phyloP scores from a whole-genome alignment of 2,797 vertebrate genomes.

The Liparis tanakae region DNA sequence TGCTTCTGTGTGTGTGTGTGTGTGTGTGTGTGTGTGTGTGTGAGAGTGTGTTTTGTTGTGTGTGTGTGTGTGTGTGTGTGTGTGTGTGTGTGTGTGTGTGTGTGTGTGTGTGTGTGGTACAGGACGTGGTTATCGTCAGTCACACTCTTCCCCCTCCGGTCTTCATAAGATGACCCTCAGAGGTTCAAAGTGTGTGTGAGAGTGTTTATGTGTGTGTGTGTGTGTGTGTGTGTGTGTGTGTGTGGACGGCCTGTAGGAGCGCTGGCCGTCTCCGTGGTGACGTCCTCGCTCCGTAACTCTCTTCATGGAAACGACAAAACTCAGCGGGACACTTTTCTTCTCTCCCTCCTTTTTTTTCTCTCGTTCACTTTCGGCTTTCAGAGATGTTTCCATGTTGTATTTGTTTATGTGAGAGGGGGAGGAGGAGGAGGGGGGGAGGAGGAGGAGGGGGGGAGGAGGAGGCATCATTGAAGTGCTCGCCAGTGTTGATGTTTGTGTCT shows the following conservation, averaged over 20 bases:
- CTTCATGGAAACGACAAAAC: conserved; percentile 45
- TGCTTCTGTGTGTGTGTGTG: conserved; percentile 6
- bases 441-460: conserved; percentile 52
- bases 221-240: no score
- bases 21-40: conserved; percentile 22
- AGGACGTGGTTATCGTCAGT: conserved; percentile 31
- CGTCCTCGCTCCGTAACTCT: conserved; percentile 21
- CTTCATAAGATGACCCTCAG: conserved; percentile 28
- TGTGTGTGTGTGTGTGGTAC: conserved; percentile 22
- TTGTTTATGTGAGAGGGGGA: conserved; percentile 71
- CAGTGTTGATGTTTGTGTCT: conserved; percentile 84
- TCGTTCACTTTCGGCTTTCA: conserved; percentile 34
- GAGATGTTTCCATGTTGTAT: conserved; percentile 68
- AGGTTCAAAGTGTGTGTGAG: conserved; percentile 12
- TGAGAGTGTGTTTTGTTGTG: conserved; percentile 12
- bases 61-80: conserved; percentile 27
- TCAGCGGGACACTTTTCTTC: conserved; percentile 41
- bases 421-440: conserved; percentile 10
- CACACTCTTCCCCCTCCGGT: conserved; percentile 34
- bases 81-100: conserved; percentile 14
- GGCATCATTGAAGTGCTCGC: conserved; percentile 74
- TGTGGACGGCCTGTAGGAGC: no score
- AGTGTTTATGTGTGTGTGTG: conserved; percentile 17
- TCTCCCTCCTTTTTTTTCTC: conserved; percentile 18
- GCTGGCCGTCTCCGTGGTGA: no score